A percentile compares a stretch with the other conserved stretches of the same genome.
Conservation (phyloP, 2,888 invertebrate species). For the Lottia scabra region DNA sequence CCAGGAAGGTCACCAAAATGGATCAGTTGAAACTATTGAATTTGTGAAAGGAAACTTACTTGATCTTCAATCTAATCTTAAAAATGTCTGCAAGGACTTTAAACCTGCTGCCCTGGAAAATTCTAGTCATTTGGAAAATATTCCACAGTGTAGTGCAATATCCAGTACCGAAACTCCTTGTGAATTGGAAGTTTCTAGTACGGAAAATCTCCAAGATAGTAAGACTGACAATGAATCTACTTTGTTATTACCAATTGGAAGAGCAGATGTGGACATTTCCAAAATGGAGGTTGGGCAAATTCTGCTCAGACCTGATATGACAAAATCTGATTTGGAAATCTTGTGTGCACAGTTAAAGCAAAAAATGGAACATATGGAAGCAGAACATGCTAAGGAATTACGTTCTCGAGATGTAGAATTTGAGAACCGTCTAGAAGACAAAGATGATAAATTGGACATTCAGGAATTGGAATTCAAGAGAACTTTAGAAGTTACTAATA, state of each 20-base stretch:
- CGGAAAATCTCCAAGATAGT: too few species aligned
- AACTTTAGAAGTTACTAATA: too few species aligned
- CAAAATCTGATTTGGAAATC: too few species aligned
- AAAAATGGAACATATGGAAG: slow-evolving; percentile 41
- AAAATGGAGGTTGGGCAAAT: too few species aligned
- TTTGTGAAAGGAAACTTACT: slow-evolving; percentile 61
- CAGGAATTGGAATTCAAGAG: too few species aligned
- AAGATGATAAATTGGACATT: too few species aligned
- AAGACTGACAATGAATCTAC: too few species aligned
- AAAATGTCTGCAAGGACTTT: slow-evolving; percentile 12
- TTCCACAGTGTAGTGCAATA: not conserved
- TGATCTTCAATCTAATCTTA: slow-evolving; percentile 50
- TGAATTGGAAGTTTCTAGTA: not conserved
- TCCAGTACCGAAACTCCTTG: not conserved
- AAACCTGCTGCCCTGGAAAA: not conserved
- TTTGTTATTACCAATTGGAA: too few species aligned
- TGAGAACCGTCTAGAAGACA: too few species aligned
- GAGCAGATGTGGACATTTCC: too few species aligned
- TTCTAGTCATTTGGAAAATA: not conserved
- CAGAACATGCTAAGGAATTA: slow-evolving; percentile 40
- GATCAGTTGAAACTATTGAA: slow-evolving; percentile 54
- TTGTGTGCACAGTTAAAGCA: slow-evolving; percentile 29
- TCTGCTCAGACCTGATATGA: too few species aligned
- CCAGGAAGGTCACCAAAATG: slow-evolving; percentile 48
- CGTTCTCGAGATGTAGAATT: slow-evolving; percentile 32